Evolutionary conservation across 2,797 vertebrate genomes (phyloP).

Genomic region (Hozukius guyotensis): DNA sequence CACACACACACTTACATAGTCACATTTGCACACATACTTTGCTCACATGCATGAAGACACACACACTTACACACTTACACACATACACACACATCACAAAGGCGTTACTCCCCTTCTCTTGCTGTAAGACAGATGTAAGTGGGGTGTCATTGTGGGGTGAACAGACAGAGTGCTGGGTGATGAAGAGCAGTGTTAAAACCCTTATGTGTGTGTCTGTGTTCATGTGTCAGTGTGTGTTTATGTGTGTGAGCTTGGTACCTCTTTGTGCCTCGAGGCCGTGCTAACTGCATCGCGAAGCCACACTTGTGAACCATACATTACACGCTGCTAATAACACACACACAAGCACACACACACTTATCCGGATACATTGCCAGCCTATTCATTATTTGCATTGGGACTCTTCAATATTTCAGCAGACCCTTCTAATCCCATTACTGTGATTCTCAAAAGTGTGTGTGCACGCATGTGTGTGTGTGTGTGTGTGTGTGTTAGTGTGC

Average conservation of each 20-base stretch:
- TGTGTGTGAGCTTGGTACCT: conserved; percentile 23
- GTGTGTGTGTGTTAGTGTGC: conserved; percentile 19
- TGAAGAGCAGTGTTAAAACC: conserved; percentile 58
- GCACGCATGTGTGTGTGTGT: conserved; percentile 37
- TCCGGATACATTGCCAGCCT: conserved; percentile 61
- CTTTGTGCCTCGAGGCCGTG: conserved; percentile 51
- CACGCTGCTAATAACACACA: conserved; percentile 18
- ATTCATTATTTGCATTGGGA: conserved; percentile 80
- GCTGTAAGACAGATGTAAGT: conserved; percentile 63
- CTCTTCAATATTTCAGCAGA: conserved; percentile 98
- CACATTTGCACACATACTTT: conserved; percentile 52
- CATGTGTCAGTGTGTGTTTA: conserved; percentile 41
- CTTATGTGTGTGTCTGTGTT: neutral
- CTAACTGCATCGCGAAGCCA: conserved; percentile 47
- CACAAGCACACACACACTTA: conserved; percentile 41
- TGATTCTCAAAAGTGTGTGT: conserved; percentile 56
- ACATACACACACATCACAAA: conserved; percentile 8
- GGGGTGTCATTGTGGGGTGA: conserved; percentile 61
- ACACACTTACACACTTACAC: neutral
- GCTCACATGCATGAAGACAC: conserved; percentile 43
- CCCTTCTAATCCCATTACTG: conserved; percentile 95
- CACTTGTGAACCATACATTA: conserved; percentile 55
- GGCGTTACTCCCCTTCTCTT: conserved; percentile 21
- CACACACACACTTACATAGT: conserved; percentile 18
- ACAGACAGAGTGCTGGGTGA: conserved; percentile 58